A percentile compares a stretch with the other conserved stretches of the same genome.
Evolutionary conservation across 2,113 vertebrate genomes (phyloP).

Genomic region (Steatornis caripensis): DNA sequence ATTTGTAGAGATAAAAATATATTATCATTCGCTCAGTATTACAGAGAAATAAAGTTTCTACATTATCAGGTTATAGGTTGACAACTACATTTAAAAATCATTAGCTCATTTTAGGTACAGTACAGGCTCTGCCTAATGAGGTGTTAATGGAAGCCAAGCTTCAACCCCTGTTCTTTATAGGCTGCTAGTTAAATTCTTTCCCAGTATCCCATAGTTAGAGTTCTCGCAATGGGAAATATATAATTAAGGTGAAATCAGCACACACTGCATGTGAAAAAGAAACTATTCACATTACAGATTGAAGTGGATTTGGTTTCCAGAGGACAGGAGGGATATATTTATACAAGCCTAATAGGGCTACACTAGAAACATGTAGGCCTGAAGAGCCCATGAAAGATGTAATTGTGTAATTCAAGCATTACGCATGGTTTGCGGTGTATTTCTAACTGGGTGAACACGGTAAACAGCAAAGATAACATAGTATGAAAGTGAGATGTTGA

Average conservation of each 20-base stretch:
- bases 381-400: not conserved
- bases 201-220: slow-evolving; percentile 2
- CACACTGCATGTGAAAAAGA: slow-evolving; percentile 10
- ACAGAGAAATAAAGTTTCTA: not conserved
- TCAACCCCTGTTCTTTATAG: slow-evolving; percentile 29
- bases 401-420: not conserved
- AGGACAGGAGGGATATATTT: slow-evolving; percentile 25
- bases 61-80: not conserved
- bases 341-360: not conserved
- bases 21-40: not conserved
- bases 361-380: not conserved
- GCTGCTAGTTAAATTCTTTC: slow-evolving; percentile 40
- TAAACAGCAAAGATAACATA: not conserved
- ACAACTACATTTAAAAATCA: slow-evolving; percentile 37
- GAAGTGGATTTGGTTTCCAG: slow-evolving; percentile 30
- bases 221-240: slow-evolving; percentile 17
- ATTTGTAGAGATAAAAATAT: not conserved
- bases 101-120: not conserved
- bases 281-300: slow-evolving; percentile 35
- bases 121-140: slow-evolving; percentile 5
- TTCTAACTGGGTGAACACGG: not conserved
- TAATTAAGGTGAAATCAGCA: slow-evolving; percentile 59
- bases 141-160: slow-evolving; percentile 42
- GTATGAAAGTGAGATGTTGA: not conserved
- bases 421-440: not conserved